A percentile compares a stretch with the other conserved stretches of the same genome.
Evolutionary conservation across 2,797 vertebrate genomes (phyloP).

Genomic region (Tinamus major): DNA sequence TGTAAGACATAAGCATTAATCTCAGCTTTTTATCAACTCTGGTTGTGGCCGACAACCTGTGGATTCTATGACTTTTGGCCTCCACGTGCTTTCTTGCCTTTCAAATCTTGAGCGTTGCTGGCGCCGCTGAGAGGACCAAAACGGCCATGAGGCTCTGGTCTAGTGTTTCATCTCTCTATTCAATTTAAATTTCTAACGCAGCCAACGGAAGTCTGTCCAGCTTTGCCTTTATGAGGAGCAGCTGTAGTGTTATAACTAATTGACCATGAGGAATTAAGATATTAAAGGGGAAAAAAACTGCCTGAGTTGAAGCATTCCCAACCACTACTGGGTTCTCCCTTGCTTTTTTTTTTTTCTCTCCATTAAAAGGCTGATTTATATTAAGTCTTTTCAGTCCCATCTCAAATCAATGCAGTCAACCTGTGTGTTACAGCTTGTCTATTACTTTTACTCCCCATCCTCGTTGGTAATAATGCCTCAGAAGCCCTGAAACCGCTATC

Average conservation of each 20-base stretch:
- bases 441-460: background rate
- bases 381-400: background rate
- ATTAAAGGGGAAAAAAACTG: background rate
- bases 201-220: background rate
- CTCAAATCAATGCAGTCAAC: background rate
- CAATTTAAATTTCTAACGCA: no score
- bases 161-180: background rate
- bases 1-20: background rate
- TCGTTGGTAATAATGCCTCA: background rate
- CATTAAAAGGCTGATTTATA: background rate
- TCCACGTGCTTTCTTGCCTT: background rate
- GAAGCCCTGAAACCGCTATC: background rate
- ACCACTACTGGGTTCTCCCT: background rate
- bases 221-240: background rate
- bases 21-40: background rate
- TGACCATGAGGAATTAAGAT: background rate
- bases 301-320: background rate
- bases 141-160: background rate
- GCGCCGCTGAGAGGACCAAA: background rate
- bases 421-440: background rate
- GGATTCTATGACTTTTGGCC: background rate
- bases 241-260: background rate
- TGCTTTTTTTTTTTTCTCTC: background rate
- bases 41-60: background rate
- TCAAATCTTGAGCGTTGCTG: background rate